Conservation (phyloP, 1,140 invertebrate species). For the Ceratina australensis region DNA sequence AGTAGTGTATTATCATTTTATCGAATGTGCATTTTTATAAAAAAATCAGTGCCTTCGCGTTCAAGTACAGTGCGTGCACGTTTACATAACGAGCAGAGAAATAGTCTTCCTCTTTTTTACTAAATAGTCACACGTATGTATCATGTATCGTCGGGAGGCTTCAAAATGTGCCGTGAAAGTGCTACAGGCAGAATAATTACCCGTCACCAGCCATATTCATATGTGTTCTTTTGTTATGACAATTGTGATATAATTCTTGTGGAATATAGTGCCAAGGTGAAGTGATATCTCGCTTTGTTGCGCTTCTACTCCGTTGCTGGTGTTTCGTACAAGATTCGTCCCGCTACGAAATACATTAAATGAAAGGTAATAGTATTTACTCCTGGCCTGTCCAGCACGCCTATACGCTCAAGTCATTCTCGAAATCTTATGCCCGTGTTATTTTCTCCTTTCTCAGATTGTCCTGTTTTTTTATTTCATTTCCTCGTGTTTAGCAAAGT, state of each 20-base stretch:
- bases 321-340: conserved; percentile 38
- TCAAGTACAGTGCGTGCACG: conserved; percentile 21
- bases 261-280: conserved; percentile 48
- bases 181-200: conserved; percentile 58
- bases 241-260: conserved; percentile 67
- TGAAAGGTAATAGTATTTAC: conserved; percentile 66
- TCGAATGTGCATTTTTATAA: conserved; percentile 64
- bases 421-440: conserved; percentile 16
- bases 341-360: conserved; percentile 61
- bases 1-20: conserved; percentile 73
- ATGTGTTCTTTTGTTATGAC: conserved; percentile 69
- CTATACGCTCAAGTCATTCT: conserved; percentile 39
- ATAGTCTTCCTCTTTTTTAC: conserved; percentile 34
- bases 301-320: conserved; percentile 1
- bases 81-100: conserved; percentile 33
- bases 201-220: conserved; percentile 66
- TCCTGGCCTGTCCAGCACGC: conserved; percentile 16
- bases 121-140: conserved; percentile 34
- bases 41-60: conserved; percentile 62
- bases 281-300: conserved; percentile 44
- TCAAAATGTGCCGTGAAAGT: conserved; percentile 69
- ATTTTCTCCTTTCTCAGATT: conserved; percentile 25
- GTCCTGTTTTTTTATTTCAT: conserved; percentile 1
- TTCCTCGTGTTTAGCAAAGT: background rate
- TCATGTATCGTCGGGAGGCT: conserved; percentile 60